A percentile compares a stretch with the other conserved stretches of the same genome.
These are phyloP conservation scores for Psilopogon haemacephalus DNA, from an alignment of 2,113 vertebrate genomes.

Conservation along the genomic window DNA sequence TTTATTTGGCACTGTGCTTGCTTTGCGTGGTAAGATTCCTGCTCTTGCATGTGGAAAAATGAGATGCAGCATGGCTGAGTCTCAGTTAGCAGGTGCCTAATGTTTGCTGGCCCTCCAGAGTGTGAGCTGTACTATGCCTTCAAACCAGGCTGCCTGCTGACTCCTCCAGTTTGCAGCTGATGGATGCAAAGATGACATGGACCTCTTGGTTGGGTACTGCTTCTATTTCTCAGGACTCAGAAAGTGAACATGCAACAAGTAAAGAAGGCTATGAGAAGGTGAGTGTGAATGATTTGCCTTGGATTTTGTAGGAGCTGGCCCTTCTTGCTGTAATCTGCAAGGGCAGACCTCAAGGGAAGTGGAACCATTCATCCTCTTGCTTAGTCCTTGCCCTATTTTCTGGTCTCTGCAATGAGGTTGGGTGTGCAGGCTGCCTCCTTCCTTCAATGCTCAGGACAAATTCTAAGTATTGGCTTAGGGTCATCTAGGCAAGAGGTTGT, in stretches of 20 bases:
- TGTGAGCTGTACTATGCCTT: fast-evolving
- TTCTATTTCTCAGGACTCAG: neutral
- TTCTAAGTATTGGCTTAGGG: neutral
- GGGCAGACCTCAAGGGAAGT: neutral
- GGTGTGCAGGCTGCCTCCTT: neutral
- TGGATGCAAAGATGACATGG: fast-evolving
- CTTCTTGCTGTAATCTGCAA: neutral
- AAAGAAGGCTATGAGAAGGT: neutral
- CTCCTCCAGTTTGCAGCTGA: neutral
- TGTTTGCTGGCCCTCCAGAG: neutral
- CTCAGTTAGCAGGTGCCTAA: neutral
- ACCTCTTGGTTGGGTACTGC: neutral
- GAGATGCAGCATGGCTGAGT: neutral
- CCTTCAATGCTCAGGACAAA: neutral
- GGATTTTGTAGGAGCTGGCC: neutral
- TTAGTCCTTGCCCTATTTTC: neutral
- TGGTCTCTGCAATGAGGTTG: neutral
- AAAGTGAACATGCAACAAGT: neutral
- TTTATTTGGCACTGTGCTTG: fast-evolving
- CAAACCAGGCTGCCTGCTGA: neutral
- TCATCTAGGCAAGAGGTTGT: neutral
- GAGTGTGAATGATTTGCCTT: neutral
- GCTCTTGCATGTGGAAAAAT: neutral
- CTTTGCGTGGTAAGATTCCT: neutral
- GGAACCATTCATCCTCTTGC: neutral